phyloP scores from a whole-genome alignment of 2,888 invertebrate genomes.

The Philhelius pedissequus region DNA sequence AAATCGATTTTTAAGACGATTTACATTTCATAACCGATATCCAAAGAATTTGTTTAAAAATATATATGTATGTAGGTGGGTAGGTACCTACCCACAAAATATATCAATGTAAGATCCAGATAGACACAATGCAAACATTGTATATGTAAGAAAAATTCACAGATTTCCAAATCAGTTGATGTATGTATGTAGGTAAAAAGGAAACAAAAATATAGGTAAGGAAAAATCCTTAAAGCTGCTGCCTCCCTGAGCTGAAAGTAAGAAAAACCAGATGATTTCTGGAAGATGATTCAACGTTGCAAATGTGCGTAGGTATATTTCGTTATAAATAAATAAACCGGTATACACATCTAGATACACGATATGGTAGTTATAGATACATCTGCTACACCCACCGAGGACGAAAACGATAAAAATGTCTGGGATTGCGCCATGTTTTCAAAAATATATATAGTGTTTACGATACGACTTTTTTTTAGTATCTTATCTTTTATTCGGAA shows the following conservation, averaged over 20 bases:
- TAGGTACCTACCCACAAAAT: not conserved
- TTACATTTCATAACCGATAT: not conserved
- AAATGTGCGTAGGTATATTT: conserved; percentile 37
- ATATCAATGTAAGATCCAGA: not conserved
- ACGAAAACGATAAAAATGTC: conserved; percentile 78
- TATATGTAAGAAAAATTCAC: conserved; percentile 3
- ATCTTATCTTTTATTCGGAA: conserved; percentile 70
- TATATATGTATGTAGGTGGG: not conserved
- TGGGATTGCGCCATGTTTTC: conserved; percentile 71
- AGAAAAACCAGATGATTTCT: conserved; percentile 34
- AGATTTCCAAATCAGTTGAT: conserved; percentile 40
- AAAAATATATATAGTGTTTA: conserved; percentile 37
- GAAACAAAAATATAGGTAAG: not conserved
- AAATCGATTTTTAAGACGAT: not conserved
- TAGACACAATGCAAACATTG: conserved; percentile 10
- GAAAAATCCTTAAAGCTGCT: conserved; percentile 26
- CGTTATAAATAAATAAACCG: conserved; percentile 54
- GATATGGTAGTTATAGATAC: not conserved
- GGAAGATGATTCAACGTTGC: conserved; percentile 41
- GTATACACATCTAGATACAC: conserved; percentile 14
- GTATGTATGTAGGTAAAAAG: not conserved
- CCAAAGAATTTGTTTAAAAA: not conserved
- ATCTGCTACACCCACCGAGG: conserved; percentile 70
- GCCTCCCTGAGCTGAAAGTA: not conserved
- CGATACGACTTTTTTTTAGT: conserved; percentile 38